These are phyloP conservation scores for Hapalemur alaotrensis DNA, from an alignment of 2,797 vertebrate species.

Conservation along the genomic window DNA sequence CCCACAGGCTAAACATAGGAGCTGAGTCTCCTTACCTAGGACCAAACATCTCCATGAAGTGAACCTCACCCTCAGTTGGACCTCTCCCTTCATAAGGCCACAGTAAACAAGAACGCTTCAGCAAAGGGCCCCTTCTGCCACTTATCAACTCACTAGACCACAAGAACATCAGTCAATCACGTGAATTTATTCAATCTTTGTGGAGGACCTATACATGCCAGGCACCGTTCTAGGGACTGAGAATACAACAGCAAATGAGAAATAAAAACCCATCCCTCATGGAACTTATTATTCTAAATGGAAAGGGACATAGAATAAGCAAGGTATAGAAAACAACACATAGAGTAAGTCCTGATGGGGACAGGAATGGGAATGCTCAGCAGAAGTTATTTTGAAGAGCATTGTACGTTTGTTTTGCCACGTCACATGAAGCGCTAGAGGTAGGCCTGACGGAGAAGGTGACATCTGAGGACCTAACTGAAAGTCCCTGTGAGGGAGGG, in stretches of 20 bases:
- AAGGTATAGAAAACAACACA: background rate
- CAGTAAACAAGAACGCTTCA: background rate
- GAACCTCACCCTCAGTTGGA: background rate
- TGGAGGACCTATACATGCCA: background rate
- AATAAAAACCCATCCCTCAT: background rate
- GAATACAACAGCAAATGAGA: background rate
- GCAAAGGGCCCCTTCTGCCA: background rate
- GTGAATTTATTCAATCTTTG: background rate
- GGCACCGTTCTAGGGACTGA: background rate
- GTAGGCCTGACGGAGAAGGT: background rate
- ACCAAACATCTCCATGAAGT: background rate
- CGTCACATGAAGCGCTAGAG: background rate
- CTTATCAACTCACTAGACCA: background rate
- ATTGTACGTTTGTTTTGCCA: background rate
- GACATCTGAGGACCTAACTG: background rate
- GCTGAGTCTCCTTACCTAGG: background rate
- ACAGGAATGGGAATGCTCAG: background rate
- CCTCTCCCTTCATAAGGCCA: background rate
- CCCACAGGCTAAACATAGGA: background rate
- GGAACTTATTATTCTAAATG: background rate
- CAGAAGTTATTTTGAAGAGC: background rate
- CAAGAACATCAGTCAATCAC: background rate
- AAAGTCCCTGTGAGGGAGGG: background rate
- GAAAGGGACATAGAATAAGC: background rate
- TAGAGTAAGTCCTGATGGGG: background rate